These are phyloP conservation scores for Tetramorium parvispinum DNA, from an alignment of 1,140 invertebrate genomes.

Conservation along the genomic window DNA sequence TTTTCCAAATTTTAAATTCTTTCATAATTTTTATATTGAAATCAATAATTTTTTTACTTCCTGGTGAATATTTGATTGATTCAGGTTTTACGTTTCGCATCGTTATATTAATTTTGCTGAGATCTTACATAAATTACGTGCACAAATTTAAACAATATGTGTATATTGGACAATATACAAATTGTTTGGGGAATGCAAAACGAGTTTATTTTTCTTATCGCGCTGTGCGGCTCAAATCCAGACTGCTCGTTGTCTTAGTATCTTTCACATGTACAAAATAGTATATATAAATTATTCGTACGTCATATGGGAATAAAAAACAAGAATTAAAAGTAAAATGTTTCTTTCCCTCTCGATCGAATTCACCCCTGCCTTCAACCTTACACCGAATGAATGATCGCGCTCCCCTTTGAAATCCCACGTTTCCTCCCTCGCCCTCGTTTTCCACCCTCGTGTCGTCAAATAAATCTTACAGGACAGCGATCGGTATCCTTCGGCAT, in stretches of 20 bases:
- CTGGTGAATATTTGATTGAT: conserved; percentile 3
- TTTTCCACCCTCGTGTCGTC: conserved; percentile 46
- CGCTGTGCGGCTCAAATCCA: background rate
- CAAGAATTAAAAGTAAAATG: conserved; percentile 31
- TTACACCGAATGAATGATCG: conserved; percentile 21
- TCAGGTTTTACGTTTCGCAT: background rate
- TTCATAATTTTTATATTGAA: background rate
- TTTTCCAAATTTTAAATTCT: background rate
- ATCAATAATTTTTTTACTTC: background rate
- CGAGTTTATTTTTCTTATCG: background rate
- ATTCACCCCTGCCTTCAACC: background rate
- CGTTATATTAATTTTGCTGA: background rate
- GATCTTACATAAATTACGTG: conserved; percentile 4
- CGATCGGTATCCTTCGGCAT: conserved; percentile 30
- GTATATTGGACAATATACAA: background rate
- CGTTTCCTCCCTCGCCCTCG: conserved; percentile 21
- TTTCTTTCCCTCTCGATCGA: background rate
- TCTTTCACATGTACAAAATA: conserved; percentile 2
- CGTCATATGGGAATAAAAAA: background rate
- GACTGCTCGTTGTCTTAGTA: background rate
- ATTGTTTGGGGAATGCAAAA: background rate
- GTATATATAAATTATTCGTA: background rate
- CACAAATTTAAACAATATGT: background rate
- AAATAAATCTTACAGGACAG: conserved; percentile 51
- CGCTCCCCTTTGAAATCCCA: conserved; percentile 42